phyloP scores from a whole-genome alignment of 2,888 invertebrate species.

The Lepidochrysops patricia region DNA sequence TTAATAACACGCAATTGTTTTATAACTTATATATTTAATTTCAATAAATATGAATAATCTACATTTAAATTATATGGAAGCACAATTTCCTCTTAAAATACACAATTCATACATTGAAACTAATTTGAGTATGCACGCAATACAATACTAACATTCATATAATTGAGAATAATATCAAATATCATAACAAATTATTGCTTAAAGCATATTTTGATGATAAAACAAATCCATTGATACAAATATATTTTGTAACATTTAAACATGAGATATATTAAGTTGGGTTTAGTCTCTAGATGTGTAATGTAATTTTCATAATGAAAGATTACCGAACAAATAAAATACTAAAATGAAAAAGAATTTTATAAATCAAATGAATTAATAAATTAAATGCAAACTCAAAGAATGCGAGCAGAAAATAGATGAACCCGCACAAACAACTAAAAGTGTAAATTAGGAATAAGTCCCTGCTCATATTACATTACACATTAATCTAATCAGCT shows the following conservation, averaged over 20 bases:
- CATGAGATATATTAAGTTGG: neutral
- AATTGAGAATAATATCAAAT: conserved; percentile 3
- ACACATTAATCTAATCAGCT: too few species aligned
- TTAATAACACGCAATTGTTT: conserved; percentile 1
- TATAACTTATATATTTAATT: conserved; percentile 14
- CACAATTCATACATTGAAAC: conserved; percentile 12
- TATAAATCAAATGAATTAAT: neutral
- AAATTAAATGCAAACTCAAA: conserved; percentile 10
- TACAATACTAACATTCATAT: conserved; percentile 9
- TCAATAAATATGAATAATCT: conserved; percentile 17
- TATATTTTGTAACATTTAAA: neutral
- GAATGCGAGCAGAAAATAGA: too few species aligned
- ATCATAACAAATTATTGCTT: conserved; percentile 9
- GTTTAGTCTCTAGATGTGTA: neutral
- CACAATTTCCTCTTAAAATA: conserved; percentile 15
- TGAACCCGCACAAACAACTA: too few species aligned
- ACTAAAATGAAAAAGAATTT: too few species aligned
- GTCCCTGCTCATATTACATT: too few species aligned
- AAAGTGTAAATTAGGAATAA: too few species aligned
- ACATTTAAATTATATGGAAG: conserved; percentile 19
- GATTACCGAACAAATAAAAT: too few species aligned
- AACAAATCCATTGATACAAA: conserved; percentile 5
- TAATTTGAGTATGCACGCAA: conserved; percentile 9
- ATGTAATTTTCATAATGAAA: too few species aligned
- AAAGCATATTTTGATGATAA: conserved; percentile 7